Evolutionary conservation across 2,888 invertebrate genomes (phyloP), one percentile per base, ranked within the genome.

Genomic region (Spilosoma lubricipeda): DNA sequence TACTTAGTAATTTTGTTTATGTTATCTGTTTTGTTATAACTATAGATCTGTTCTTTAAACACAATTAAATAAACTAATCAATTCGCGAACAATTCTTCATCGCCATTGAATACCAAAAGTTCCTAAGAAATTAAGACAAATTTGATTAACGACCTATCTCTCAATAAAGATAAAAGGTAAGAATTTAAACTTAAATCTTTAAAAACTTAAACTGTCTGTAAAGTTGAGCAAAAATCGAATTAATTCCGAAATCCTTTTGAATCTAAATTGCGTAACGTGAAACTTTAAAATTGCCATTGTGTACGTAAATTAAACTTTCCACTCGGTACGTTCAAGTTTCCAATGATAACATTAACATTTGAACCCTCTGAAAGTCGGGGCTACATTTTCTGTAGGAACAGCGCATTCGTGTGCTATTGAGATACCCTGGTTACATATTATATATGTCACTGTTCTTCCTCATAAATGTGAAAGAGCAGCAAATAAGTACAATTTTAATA

Each of bases 261-360:
- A 92, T 93, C 87, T 89, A 90, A 91, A 91, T 91, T 90, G 87
- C 86, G 88, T 90, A 90, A 91, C 87, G 87, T 85, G 82, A 81
- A 92, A 93, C 90, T 93, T 93, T 89, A 89, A 90, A 92, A 92
- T 92, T 91, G 90, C 90, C 89, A 92, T 93, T 93, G 92, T 93
- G 90, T 91, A 90, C 85, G 85, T 88, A 88, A 91, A 90, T 92
- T 90, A 89, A 92, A 93, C 90, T 92, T 91, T 87, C 81, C 80
- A 81, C 80, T 80, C 81, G 79, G 82, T 71, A 76, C 79, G 82
- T 81, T 86, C 82, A 89, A 90, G 88, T 90, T 91, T 88, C 80
- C 77, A 78, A 77, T 76, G 81, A 82, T 81, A 85, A 79, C 82
- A 82, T 84, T 84, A 85, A 85, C 82, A 79, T 82, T 84, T 84